Base-by-base conservation (phyloP, 2,888 invertebrate species). In the Drosophila neonasuta region DNA sequence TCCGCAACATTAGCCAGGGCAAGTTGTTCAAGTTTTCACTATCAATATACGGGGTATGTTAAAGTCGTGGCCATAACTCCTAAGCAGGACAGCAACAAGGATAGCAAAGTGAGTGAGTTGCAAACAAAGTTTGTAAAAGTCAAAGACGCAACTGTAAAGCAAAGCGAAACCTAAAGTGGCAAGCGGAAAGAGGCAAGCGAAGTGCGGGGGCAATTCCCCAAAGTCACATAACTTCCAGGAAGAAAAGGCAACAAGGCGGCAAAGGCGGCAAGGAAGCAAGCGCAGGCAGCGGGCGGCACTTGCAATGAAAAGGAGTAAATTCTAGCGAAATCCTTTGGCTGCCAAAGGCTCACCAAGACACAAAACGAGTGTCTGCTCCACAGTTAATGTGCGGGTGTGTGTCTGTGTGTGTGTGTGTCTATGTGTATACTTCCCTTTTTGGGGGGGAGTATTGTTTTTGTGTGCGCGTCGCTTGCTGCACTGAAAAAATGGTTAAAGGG, bases 191-290 rank as follows among this genome's bases (percentile, higher is more conserved):
- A 34, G 41, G 24, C 7, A 9, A 15, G 58, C 13, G 51, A 10
- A 20, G 55, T 56, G 51, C 34, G 10, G 10, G 56, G 60, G 17
- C 72, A 72, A 87, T 87, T 87, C 84, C 84, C 84, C 71, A 80
- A 84, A 84, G 84, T 87, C 84, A 77, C 77, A 84, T 84, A 87
- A 87, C 83, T 87, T 71, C 73, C 57, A 63, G 60, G 57, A 71
- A 70, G 62, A 54, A 13, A 20, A 20, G 20, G 20, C 20, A 20
- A 4, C 20, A 20, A 20, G 20, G 20, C 20, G 20, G 20, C 20
- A 51, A 39, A 15, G 15, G 15, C 15, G 15, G 15, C 15, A 56
- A 69, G 66, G 61, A 71, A 70, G 61, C 60, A 5, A 5, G 20
- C 24, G 24, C 6, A 20, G 57, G 48, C 29, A 39, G 39, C 39